Percentiles rank a stretch among this genome's conserved stretches.
Conservation (phyloP, 1,140 invertebrate species). For the Parasteatoda tepidariorum region DNA sequence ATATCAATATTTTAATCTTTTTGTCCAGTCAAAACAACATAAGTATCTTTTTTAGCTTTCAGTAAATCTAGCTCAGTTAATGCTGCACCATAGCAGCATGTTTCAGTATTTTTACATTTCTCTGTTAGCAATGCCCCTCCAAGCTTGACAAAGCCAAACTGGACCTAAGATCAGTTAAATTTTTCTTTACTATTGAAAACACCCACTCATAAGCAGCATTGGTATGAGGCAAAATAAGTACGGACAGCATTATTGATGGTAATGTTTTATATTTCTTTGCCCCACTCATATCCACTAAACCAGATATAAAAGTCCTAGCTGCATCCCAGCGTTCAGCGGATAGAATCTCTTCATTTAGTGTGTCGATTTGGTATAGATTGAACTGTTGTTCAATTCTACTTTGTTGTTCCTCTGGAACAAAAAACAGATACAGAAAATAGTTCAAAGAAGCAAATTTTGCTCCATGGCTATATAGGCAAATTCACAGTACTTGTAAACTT, state of each 20-base stretch:
- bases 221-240: not conserved
- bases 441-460: not conserved
- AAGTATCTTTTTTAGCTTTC: too few relatives aligned
- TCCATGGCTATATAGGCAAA: not conserved
- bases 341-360: not conserved
- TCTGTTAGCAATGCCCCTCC: not conserved
- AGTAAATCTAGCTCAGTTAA: too few relatives aligned
- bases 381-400: not conserved
- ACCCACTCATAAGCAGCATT: conserved; percentile 12
- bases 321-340: not conserved
- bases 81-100: too few relatives aligned
- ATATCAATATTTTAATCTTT: too few relatives aligned
- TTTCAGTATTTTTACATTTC: too few relatives aligned
- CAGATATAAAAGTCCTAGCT: not conserved
- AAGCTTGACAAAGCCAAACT: too few relatives aligned
- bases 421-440: not conserved
- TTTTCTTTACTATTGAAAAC: not conserved
- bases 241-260: not conserved
- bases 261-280: not conserved
- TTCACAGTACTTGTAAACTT: not conserved
- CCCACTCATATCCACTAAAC: not conserved
- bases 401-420: not conserved
- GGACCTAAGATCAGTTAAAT: not conserved
- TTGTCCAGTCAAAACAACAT: too few relatives aligned
- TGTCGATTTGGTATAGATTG: not conserved